A percentile compares a stretch with the other conserved stretches of the same genome.
These are phyloP conservation scores for Stegostoma tigrinum DNA, from an alignment of 2,113 vertebrate genomes.

Conservation along the genomic window DNA sequence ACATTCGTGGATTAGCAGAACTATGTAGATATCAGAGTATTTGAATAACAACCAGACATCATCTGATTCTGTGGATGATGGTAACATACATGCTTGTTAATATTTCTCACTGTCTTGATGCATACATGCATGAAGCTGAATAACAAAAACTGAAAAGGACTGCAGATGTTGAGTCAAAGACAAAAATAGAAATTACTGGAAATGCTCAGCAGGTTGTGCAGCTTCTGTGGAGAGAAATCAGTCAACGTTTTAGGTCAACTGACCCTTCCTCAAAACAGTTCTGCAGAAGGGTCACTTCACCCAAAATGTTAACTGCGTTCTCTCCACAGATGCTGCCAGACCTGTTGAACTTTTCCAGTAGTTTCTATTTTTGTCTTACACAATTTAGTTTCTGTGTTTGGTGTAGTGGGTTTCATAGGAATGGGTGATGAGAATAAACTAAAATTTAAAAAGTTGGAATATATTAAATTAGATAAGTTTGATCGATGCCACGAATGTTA, in stretches of 20 bases:
- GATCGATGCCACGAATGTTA: not conserved
- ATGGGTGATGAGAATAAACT: not conserved
- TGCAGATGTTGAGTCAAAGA: too few species aligned
- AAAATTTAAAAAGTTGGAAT: not conserved
- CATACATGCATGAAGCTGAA: not conserved
- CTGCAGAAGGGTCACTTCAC: too few species aligned
- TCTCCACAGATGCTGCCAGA: too few species aligned
- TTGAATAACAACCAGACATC: too few species aligned
- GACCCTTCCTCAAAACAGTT: too few species aligned
- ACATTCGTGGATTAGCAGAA: not conserved
- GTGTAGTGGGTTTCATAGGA: not conserved
- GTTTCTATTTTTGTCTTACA: too few species aligned
- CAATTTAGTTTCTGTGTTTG: not conserved
- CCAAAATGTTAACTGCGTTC: too few species aligned
- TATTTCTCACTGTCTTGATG: not conserved
- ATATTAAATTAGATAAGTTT: slow-evolving; percentile 7
- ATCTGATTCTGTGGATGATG: not conserved
- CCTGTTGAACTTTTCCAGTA: too few species aligned
- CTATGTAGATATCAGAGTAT: not conserved
- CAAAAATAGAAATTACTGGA: too few species aligned
- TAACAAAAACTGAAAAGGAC: not conserved
- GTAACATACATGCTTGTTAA: not conserved
- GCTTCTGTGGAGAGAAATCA: too few species aligned
- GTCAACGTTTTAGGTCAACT: too few species aligned
- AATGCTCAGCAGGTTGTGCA: too few species aligned